Evolutionary conservation across 2,888 invertebrate genomes (phyloP).

Genomic region (Pyralis farinalis): DNA sequence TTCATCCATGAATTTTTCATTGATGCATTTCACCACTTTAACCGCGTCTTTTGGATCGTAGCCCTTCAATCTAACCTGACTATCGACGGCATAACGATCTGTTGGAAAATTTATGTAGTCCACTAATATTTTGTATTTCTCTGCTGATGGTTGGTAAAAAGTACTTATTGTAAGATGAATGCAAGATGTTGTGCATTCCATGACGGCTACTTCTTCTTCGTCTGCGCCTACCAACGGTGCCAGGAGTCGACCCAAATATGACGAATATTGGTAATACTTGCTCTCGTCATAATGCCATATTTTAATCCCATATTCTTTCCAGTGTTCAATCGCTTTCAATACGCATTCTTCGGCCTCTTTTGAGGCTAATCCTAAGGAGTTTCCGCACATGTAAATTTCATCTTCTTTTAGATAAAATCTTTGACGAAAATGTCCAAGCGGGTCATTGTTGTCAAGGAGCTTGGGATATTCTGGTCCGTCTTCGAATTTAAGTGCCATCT

Average conservation of each 20-base stretch:
- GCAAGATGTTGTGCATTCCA: slow-evolving; percentile 49
- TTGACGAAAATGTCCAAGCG: slow-evolving; percentile 44
- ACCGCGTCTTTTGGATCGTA: slow-evolving; percentile 53
- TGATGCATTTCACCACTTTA: slow-evolving; percentile 47
- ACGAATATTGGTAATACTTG: slow-evolving; percentile 55
- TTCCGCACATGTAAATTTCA: slow-evolving; percentile 60
- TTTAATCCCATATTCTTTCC: slow-evolving; percentile 57
- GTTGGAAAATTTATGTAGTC: slow-evolving; percentile 66
- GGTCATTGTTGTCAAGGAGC: slow-evolving; percentile 54
- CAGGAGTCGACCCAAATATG: slow-evolving; percentile 45
- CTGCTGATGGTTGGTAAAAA: slow-evolving; percentile 53
- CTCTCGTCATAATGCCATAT: slow-evolving; percentile 50
- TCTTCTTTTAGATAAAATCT: slow-evolving; percentile 52
- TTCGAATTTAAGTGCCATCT: slow-evolving; percentile 38
- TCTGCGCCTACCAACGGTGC: slow-evolving; percentile 55
- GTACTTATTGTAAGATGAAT: slow-evolving; percentile 63
- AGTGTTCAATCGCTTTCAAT: slow-evolving; percentile 36
- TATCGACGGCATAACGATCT: slow-evolving; percentile 62
- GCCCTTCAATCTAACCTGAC: slow-evolving; percentile 57
- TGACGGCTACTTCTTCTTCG: slow-evolving; percentile 46
- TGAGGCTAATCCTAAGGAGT: slow-evolving; percentile 60
- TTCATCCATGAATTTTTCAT: slow-evolving; percentile 45
- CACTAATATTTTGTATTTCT: slow-evolving; percentile 56
- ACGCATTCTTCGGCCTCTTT: slow-evolving; percentile 51
- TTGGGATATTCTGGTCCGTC: slow-evolving; percentile 43